Base-by-base conservation (phyloP, 1,140 invertebrate genomes). In the Tyrophagus putrescentiae region DNA sequence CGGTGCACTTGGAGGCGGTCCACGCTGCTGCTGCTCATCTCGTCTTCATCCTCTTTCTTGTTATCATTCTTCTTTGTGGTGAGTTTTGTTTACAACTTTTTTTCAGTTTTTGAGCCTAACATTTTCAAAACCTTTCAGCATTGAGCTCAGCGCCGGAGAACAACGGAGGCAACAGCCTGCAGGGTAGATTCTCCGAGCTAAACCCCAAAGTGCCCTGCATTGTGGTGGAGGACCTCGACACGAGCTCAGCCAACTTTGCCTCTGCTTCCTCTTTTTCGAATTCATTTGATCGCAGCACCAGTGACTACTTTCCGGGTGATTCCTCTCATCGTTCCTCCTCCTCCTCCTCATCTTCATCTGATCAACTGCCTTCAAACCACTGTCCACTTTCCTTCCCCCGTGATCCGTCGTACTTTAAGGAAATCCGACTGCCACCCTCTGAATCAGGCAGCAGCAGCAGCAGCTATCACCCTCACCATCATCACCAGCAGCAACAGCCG, bases 131-230 rank as follows among this genome's bases (percentile, higher is more conserved):
- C n/a, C n/a, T n/a, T n/a, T n/a, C n/a, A 48, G 45, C 45, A 48
- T 25, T 48, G n/a, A n/a, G n/a, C n/a, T n/a, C n/a, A n/a, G 9
- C 18, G 13, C 21, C 18, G 45, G 31, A 13, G 18, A 48, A n/a
- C n/a, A n/a, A n/a, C n/a, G n/a, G n/a, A n/a, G n/a, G n/a, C n/a
- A n/a, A n/a, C n/a, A n/a, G n/a, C n/a, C n/a, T n/a, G n/a, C n/a
- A n/a, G n/a, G n/a, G n/a, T n/a, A n/a, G n/a, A n/a, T n/a, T n/a
- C n/a, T n/a, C n/a, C n/a, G n/a, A n/a, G n/a, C n/a, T n/a, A n/a
- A n/a, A n/a, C 31, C 32, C 56, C 11, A 45, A 45, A 48, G 57
- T 59, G 3, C 57, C 57, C 6, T 59, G 57, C 29, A 50, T 59
- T 3, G 57, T 59, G 3, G 25, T 59, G 7, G 57, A 59, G 9